These are phyloP conservation scores for Phataginus tetradactyla DNA, from an alignment of 2,797 vertebrate genomes.

Conservation along the genomic window DNA sequence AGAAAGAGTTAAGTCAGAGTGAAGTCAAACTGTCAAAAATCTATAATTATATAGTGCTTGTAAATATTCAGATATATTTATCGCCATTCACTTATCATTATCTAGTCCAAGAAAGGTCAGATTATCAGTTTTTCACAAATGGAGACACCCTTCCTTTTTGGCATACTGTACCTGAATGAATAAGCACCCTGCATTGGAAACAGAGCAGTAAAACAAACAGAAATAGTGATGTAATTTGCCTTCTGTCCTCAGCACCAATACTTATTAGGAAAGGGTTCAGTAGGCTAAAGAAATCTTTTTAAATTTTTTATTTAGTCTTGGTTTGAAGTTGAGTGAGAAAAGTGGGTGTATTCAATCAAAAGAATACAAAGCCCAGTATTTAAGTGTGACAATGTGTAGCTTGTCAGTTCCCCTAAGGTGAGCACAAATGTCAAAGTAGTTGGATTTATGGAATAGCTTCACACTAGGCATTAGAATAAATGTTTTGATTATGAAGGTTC, in stretches of 20 bases:
- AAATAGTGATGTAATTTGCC: constrained; percentile 8
- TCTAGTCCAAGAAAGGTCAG: background rate
- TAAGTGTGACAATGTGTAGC: background rate
- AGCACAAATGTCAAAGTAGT: background rate
- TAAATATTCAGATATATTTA: background rate
- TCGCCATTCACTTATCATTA: background rate
- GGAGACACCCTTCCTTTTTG: constrained; percentile 23
- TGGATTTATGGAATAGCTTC: background rate
- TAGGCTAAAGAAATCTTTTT: background rate
- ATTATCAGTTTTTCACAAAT: constrained; percentile 19
- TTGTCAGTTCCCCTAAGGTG: background rate
- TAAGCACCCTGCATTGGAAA: constrained; percentile 25
- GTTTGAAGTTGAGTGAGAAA: background rate
- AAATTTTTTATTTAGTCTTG: background rate
- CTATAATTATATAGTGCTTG: background rate
- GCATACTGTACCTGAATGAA: background rate
- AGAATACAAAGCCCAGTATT: background rate
- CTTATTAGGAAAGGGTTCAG: background rate
- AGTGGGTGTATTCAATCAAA: background rate
- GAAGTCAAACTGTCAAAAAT: background rate
- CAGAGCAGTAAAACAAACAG: constrained; percentile 2
- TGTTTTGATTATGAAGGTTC: background rate
- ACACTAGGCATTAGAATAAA: background rate
- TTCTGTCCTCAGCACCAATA: background rate
- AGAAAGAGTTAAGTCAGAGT: background rate